A percentile compares a stretch with the other conserved stretches of the same genome.
phyloP scores from a whole-genome alignment of 2,797 vertebrate genomes.

The Pipistrellus kuhlii region DNA sequence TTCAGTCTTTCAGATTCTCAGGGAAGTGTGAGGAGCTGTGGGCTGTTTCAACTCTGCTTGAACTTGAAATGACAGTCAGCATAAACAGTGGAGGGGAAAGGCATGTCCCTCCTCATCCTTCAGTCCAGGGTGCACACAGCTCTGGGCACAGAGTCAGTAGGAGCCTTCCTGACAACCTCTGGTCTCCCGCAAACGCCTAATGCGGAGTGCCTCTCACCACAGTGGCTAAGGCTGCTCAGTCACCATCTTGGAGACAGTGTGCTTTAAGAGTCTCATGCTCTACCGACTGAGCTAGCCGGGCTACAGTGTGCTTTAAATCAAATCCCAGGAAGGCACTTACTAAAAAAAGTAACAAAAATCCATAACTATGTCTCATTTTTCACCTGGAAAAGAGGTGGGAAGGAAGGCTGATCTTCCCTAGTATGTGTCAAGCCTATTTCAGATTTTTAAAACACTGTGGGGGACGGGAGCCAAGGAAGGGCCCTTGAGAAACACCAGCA shows the following conservation, averaged over 20 bases:
- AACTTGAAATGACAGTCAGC: background rate
- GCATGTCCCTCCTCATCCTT: background rate
- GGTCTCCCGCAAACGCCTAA: background rate
- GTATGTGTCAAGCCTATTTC: background rate
- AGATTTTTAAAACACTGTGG: background rate
- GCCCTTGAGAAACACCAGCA: background rate
- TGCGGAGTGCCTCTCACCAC: background rate
- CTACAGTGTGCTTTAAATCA: slow-evolving; percentile 14
- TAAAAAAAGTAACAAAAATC: slow-evolving; percentile 54
- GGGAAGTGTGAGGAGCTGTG: slow-evolving; percentile 50
- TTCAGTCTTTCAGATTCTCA: slow-evolving; percentile 55
- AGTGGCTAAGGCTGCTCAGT: background rate
- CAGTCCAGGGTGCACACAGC: background rate
- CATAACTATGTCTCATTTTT: slow-evolving; percentile 43
- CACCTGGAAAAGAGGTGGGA: slow-evolving; percentile 48
- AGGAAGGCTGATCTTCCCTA: slow-evolving; percentile 1
- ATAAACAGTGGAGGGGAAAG: background rate
- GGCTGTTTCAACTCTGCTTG: background rate
- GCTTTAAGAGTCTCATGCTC: too few relatives aligned
- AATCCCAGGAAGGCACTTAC: slow-evolving; percentile 38
- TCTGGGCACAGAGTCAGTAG: background rate
- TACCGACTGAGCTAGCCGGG: too few relatives aligned
- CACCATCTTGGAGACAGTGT: background rate
- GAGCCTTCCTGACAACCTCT: background rate
- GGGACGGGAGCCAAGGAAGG: background rate